Percentiles rank a stretch among this genome's conserved stretches.
Evolutionary conservation across 2,113 vertebrate species (phyloP).

Genomic region (Choloepus hoffmanni): DNA sequence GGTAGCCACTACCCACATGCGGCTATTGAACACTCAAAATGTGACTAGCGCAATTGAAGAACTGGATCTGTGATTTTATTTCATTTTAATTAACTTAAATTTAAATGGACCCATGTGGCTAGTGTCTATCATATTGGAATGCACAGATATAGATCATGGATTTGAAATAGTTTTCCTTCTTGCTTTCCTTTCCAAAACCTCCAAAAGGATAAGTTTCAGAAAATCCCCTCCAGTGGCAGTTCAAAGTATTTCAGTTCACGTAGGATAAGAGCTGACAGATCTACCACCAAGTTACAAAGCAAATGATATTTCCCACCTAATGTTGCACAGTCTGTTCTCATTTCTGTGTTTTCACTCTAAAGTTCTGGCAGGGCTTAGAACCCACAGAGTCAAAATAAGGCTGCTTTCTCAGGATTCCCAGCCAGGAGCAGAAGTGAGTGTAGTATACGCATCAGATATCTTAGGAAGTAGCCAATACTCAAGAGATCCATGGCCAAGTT

Average conservation of each 20-base stretch:
- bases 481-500: neutral
- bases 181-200: neutral
- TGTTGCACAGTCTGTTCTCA: neutral
- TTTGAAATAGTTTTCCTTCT: neutral
- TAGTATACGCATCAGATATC: neutral
- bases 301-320: neutral
- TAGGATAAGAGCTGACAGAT: neutral
- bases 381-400: neutral
- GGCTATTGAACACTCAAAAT: neutral
- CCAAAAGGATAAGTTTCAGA: neutral
- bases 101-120: neutral
- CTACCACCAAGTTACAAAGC: neutral
- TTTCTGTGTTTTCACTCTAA: neutral
- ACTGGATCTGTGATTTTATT: neutral
- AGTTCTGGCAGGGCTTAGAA: neutral
- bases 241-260: neutral
- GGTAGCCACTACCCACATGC: neutral
- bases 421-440: neutral
- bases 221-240: neutral
- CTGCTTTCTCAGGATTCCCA: constrained; percentile 29
- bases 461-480: neutral
- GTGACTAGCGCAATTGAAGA: neutral
- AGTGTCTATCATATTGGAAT: neutral
- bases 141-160: neutral
- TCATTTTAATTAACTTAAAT: neutral